A percentile compares a stretch with the other conserved stretches of the same genome.
phyloP scores from a whole-genome alignment of 2,888 invertebrate species.

The Eupithecia vulgata region DNA sequence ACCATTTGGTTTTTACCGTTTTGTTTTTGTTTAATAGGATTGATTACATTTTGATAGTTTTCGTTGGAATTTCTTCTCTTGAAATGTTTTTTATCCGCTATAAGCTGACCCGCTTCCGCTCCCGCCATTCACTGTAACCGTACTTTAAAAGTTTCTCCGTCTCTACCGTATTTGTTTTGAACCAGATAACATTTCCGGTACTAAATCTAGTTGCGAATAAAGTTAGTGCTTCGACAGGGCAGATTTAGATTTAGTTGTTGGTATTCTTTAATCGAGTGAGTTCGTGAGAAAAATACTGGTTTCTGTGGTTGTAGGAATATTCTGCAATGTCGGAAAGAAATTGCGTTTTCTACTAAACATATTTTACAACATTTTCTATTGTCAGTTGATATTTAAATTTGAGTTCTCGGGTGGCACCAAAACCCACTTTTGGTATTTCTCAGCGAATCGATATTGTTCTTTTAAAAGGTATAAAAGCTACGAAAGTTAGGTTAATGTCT shows the following conservation, averaged over 20 bases:
- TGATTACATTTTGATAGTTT: neutral
- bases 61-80: neutral
- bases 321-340: neutral
- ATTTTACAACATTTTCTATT: no score
- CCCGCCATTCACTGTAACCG: neutral
- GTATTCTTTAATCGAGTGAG: constrained; percentile 2
- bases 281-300: neutral
- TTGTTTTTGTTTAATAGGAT: neutral
- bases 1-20: no score
- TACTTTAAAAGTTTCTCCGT: neutral
- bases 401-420: no score
- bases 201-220: constrained; percentile 17
- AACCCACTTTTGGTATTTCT: no score
- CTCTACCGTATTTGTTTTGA: neutral
- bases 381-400: no score
- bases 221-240: constrained; percentile 5
- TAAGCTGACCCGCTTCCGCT: neutral
- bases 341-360: neutral
- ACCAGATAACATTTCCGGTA: neutral
- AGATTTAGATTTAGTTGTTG: constrained; percentile 10
- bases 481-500: no score
- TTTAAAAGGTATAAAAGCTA: no score
- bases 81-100: neutral
- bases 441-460: no score
- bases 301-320: neutral